Percentiles rank a stretch among this genome's conserved stretches.
phyloP scores from a whole-genome alignment of 2,113 vertebrate genomes.

The Psittacula cyanocephala region DNA sequence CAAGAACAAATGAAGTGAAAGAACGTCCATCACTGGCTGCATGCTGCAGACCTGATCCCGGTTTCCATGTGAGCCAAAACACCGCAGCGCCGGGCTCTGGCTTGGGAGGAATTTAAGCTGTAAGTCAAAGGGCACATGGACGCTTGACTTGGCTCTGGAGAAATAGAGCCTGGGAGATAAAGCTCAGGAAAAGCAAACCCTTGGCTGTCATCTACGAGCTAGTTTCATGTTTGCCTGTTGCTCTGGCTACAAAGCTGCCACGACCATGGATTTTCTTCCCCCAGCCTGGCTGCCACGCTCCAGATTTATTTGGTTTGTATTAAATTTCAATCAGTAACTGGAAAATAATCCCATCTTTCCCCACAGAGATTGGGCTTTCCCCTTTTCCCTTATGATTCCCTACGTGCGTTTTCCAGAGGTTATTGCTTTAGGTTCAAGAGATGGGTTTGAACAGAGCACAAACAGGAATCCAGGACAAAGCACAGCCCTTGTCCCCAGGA shows the following conservation, averaged over 20 bases:
- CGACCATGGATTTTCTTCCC: background rate
- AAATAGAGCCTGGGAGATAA: constrained; percentile 18
- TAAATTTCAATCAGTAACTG: background rate
- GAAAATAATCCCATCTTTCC: background rate
- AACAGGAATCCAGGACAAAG: background rate
- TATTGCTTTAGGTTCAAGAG: background rate
- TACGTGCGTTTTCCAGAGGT: background rate
- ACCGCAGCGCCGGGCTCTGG: background rate
- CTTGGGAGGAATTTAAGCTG: constrained; percentile 29
- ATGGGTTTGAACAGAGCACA: background rate
- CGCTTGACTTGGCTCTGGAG: constrained; percentile 5
- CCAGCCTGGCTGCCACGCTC: background rate
- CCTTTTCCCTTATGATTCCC: background rate
- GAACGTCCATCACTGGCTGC: constrained; percentile 15
- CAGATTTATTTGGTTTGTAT: background rate
- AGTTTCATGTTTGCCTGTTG: background rate
- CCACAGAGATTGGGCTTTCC: background rate
- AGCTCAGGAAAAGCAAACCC: constrained; percentile 45
- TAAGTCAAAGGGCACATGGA: constrained; percentile 27
- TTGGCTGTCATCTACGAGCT: background rate
- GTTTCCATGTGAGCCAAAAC: constrained; percentile 28
- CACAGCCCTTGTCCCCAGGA: background rate
- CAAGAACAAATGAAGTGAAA: constrained; percentile 35
- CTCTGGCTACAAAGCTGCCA: constrained; percentile 34
- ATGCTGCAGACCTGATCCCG: background rate